These are phyloP conservation scores for Lymantria monacha DNA, from an alignment of 2,888 invertebrate species.

Conservation along the genomic window DNA sequence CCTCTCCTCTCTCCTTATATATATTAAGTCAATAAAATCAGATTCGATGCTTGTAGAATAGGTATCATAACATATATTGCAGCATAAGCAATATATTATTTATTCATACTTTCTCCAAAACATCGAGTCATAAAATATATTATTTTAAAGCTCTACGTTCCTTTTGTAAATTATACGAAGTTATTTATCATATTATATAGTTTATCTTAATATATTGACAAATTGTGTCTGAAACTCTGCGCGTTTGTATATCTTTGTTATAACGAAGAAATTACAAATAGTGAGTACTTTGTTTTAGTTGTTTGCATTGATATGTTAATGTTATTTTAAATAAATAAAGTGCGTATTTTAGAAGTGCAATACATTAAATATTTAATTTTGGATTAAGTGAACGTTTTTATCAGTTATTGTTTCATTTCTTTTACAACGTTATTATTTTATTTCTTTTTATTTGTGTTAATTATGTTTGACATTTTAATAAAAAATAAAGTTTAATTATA, in stretches of 20 bases:
- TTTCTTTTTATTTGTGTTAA: no score
- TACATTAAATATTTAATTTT: no score
- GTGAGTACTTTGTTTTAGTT: conserved; percentile 9
- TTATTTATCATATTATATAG: conserved; percentile 5
- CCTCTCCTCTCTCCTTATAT: no score
- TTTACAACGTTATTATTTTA: no score
- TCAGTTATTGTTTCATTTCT: no score
- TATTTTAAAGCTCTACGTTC: conserved; percentile 1
- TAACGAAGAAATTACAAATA: conserved; percentile 17
- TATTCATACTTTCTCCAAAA: background rate
- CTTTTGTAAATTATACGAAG: background rate
- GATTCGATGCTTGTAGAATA: background rate
- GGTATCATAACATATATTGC: background rate
- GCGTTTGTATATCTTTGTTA: conserved; percentile 14
- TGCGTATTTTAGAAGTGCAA: no score
- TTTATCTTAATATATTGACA: conserved; percentile 18
- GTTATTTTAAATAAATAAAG: background rate
- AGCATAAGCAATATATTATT: background rate
- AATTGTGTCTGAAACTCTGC: conserved; percentile 21
- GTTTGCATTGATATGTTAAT: background rate
- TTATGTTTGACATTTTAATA: no score
- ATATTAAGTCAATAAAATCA: no score
- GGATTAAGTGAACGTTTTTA: no score
- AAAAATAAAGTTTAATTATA: no score
- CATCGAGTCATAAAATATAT: background rate